Evolutionary conservation across 2,113 vertebrate species (phyloP).

Genomic region (Drymodes brunneopygia): DNA sequence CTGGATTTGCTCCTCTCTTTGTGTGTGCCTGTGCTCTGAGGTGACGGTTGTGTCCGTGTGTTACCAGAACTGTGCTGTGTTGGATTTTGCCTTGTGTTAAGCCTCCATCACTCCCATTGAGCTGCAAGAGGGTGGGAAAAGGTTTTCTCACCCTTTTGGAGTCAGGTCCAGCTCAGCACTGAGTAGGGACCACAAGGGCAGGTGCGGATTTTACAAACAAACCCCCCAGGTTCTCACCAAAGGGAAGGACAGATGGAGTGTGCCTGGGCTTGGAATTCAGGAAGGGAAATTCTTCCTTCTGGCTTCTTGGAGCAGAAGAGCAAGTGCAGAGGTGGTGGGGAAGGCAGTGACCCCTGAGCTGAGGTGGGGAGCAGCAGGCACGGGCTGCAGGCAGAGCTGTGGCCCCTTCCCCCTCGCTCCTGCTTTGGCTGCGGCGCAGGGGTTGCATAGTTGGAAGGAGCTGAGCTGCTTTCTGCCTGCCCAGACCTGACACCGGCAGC

Average conservation of each 20-base stretch:
- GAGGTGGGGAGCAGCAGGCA: not conserved
- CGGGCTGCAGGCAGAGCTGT: not conserved
- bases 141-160: not conserved
- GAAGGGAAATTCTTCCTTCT: not conserved
- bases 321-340: not conserved
- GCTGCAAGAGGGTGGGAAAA: not conserved
- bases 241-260: not conserved
- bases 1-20: not conserved
- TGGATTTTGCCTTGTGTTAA: not conserved
- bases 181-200: rapidly evolving
- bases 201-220: not conserved
- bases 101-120: not conserved
- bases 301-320: not conserved
- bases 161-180: rapidly evolving
- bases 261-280: not conserved
- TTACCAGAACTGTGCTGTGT: not conserved
- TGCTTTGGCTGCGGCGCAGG: rapidly evolving
- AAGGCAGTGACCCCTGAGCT: not conserved
- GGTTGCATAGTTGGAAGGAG: not conserved
- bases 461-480: conserved; percentile 16
- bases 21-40: rapidly evolving
- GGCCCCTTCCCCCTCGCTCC: not conserved
- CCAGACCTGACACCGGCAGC: not conserved
- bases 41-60: rapidly evolving
- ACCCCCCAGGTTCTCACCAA: not conserved